Evolutionary conservation across 2,888 invertebrate species (phyloP).

Genomic region (Pollenia griseotomentosa): DNA sequence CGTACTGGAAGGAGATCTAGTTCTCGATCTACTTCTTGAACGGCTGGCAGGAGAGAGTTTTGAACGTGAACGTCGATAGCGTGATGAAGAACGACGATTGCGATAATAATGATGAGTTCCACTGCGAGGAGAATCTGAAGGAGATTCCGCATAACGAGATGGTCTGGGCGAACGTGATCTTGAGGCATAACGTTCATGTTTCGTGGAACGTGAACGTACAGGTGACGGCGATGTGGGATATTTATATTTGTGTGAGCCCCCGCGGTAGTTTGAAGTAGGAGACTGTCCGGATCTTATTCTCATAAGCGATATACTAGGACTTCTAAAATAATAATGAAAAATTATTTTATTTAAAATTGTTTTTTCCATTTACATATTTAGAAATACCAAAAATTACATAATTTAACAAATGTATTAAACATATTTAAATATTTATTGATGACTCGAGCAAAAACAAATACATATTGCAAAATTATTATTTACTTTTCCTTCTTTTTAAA

Average conservation of each 20-base stretch:
- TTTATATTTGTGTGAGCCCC: conserved; percentile 79
- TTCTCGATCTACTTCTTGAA: conserved; percentile 79
- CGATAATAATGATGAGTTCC: conserved; percentile 75
- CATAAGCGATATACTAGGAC: conserved; percentile 80
- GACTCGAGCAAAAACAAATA: background rate
- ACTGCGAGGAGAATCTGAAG: conserved; percentile 64
- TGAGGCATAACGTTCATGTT: conserved; percentile 81
- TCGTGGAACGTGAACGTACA: conserved; percentile 84
- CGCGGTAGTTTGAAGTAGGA: conserved; percentile 77
- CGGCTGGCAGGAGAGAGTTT: conserved; percentile 75
- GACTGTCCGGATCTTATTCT: conserved; percentile 80
- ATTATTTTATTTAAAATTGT: background rate
- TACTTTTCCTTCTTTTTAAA: background rate
- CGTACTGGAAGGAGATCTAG: conserved; percentile 83
- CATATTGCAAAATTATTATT: conserved; percentile 40
- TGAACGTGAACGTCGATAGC: conserved; percentile 75
- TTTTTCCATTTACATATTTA: background rate
- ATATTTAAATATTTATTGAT: conserved; percentile 42
- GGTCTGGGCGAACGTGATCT: conserved; percentile 81
- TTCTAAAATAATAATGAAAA: conserved; percentile 74
- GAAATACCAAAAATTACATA: too few relatives aligned
- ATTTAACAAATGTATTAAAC: too few relatives aligned
- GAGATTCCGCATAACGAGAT: conserved; percentile 81
- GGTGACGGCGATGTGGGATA: conserved; percentile 82
- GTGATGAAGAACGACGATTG: conserved; percentile 76